A percentile compares a stretch with the other conserved stretches of the same genome.
Evolutionary conservation across 2,113 vertebrate species (phyloP).

Genomic region (Sakesphorus luctuosus): DNA sequence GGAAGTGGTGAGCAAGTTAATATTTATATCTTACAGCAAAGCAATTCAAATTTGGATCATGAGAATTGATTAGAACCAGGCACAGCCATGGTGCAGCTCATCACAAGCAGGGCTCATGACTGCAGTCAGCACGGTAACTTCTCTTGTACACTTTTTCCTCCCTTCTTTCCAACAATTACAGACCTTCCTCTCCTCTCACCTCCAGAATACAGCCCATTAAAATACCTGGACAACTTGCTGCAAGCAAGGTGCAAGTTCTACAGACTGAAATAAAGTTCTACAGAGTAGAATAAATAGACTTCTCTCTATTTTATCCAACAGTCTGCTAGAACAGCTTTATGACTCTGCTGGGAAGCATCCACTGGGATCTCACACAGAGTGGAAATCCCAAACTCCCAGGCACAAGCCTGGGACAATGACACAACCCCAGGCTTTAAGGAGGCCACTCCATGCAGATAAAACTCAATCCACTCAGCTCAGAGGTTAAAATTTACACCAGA

Average conservation of each 20-base stretch:
- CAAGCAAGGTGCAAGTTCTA: background rate
- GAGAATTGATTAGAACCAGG: background rate
- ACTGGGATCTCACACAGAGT: background rate
- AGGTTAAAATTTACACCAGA: background rate
- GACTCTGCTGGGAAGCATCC: background rate
- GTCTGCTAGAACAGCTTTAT: background rate
- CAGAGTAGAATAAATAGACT: background rate
- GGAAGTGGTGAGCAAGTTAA: background rate
- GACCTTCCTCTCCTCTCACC: background rate
- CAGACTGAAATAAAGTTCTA: background rate
- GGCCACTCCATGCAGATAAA: background rate
- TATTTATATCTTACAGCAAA: accelerated
- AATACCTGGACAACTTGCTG: background rate
- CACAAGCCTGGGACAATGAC: background rate
- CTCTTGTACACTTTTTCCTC: background rate
- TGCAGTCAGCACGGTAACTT: background rate
- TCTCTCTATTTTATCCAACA: background rate
- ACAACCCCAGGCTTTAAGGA: background rate
- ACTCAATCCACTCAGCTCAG: background rate
- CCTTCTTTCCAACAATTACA: background rate
- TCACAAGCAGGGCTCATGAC: accelerated
- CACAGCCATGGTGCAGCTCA: background rate
- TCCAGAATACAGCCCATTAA: background rate
- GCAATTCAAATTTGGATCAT: accelerated
- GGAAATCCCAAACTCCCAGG: background rate